Evolutionary conservation across 2,797 vertebrate species (phyloP).

Genomic region (Rhinoraja longicauda): DNA sequence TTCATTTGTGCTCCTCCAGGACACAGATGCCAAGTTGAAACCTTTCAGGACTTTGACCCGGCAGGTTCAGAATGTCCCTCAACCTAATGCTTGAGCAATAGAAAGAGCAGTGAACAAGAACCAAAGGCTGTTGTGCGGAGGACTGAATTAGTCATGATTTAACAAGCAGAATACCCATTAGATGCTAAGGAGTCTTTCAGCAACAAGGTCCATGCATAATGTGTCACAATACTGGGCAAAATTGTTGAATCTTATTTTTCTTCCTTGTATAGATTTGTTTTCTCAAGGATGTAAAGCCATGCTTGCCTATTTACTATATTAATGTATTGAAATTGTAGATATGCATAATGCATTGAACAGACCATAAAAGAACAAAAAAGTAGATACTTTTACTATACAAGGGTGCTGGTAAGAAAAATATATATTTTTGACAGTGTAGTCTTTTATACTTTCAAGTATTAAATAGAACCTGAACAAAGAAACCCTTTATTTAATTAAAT

Average conservation of each 20-base stretch:
- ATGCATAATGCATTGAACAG: constrained; percentile 88
- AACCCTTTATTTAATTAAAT: constrained; percentile 79
- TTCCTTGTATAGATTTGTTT: constrained; percentile 85
- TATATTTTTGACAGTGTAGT: constrained; percentile 99
- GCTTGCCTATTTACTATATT: constrained; percentile 99
- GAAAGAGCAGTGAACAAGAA: constrained; percentile 4
- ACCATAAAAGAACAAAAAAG: constrained; percentile 82
- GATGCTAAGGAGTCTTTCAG: constrained; percentile 56
- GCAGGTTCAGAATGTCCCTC: constrained; percentile 26
- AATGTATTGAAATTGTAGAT: constrained; percentile 97
- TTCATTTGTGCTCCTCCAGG: constrained; percentile 18
- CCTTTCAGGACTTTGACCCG: constrained; percentile 4
- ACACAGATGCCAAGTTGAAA: constrained; percentile 19
- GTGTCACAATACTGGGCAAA: constrained; percentile 74
- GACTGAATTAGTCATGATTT: constrained; percentile 53
- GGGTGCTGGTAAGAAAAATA: constrained; percentile 97
- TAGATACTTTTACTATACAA: constrained; percentile 98
- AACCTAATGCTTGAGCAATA: constrained; percentile 8
- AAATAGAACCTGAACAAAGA: constrained; percentile 70
- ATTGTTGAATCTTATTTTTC: constrained; percentile 79
- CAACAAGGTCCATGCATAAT: constrained; percentile 79
- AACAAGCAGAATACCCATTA: constrained; percentile 53
- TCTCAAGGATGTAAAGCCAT: constrained; percentile 99
- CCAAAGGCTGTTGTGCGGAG: constrained; percentile 49
- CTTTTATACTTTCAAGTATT: constrained; percentile 99